Base-by-base conservation (phyloP, 2,113 vertebrate genomes). In the Rutilus rutilus region DNA sequence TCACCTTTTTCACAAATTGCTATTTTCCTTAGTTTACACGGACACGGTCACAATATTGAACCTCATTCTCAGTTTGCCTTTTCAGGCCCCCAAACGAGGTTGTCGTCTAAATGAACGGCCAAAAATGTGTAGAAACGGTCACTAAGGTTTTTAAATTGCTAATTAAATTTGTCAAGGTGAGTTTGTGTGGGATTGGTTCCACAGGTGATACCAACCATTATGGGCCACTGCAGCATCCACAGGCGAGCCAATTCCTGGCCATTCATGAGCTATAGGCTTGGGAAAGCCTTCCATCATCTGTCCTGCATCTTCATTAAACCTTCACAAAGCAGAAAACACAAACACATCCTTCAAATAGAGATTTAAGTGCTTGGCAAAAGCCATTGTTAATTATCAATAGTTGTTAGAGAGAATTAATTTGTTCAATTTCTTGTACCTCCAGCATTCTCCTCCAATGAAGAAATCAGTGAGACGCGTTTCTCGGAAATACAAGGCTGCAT, bases 361-460 rank as follows among this genome's bases (percentile, higher is more conserved):
- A 71, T 23, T 19, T 5, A 39, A 39, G 8, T 30, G 19, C 33
- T 21, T 67, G 65, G 15, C 6, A 39, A 69, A 69, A 59, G 57
- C 12, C 12, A 50, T 12, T 50, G 47, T 50, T 50, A 14, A 50
- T 50, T 50, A 50, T 50, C 47, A 50, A 30, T 65, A 65, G 15
- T 14, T 65, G 27, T 9, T 33, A 33, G 6, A 0, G 6, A 33
- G 15, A 67, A 33, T 65, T 65, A 65, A 33, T 67, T 67, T 67
- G 3, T 64, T 30, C 0, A 23, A 9, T 42, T 23, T 42, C 8
- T 42, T 91, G 21, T 95, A 97, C 97, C 96, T 97, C 97, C 97
- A 97, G 85, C 95, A 96, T 42, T 95, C 95, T 45, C 94, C 90
- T 75, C 91, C 95, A 0, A 94, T 94, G 83, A 98, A 98, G 93